Conservation (phyloP, 2,113 vertebrate genomes). For the Steatornis caripensis region DNA sequence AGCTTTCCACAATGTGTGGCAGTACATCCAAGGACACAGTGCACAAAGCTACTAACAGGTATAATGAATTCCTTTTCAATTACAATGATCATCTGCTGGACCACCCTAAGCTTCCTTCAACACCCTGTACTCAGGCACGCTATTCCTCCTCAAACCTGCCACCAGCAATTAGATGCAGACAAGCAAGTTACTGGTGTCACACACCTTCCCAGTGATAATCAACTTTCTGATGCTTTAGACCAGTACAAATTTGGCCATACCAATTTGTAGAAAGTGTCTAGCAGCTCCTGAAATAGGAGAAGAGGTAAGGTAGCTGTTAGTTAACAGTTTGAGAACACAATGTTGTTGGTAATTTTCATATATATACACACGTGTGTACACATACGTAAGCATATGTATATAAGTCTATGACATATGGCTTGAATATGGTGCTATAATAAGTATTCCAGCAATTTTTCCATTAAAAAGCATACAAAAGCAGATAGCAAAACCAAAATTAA, state of each 20-base stretch:
- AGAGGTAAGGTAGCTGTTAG: background rate
- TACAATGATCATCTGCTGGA: fast-evolving
- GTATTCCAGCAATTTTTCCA: background rate
- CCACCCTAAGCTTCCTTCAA: background rate
- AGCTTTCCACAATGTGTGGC: background rate
- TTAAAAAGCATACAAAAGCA: background rate
- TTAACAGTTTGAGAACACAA: background rate
- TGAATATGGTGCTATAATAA: background rate
- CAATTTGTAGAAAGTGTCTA: background rate
- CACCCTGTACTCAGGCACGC: background rate
- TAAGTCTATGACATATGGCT: background rate
- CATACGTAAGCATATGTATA: background rate
- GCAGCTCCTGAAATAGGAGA: background rate
- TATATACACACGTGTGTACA: background rate
- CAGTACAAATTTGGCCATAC: background rate
- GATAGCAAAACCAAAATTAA: background rate
- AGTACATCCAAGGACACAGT: no score
- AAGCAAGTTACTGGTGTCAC: background rate
- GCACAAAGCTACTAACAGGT: background rate
- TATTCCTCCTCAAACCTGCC: background rate
- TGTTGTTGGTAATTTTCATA: background rate
- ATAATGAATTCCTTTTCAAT: background rate
- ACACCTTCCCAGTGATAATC: background rate
- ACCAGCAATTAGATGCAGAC: background rate
- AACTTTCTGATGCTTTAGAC: background rate